Base-by-base conservation (phyloP, 2,113 vertebrate species). In the Perca fluviatilis region DNA sequence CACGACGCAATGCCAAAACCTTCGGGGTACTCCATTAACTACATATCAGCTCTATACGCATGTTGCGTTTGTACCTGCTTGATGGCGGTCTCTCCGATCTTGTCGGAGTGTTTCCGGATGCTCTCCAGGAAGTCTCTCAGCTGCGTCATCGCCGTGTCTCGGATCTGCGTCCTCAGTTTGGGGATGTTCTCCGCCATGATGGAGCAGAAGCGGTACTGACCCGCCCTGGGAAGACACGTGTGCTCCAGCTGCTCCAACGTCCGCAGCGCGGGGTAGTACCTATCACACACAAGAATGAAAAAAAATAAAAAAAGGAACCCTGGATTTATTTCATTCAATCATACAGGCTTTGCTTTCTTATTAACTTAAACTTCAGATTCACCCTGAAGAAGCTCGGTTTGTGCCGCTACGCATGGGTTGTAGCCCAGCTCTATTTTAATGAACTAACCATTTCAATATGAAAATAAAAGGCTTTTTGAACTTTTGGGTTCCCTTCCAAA, bases 91-190 rank as follows among this genome's bases (percentile, higher is more conserved):
- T 99, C 97, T 8, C 98, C 98, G 1, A 99, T 99, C 94, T 96
- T 98, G 91, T 99, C 97, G 0, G 98, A 99, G 94, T 99, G 98
- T 79, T 98, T 99, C 33, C 98, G 97, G 93, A 99, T 98, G 85
- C 98, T 99, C 94, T 99, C 98, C 96, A 99, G 93, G 93, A 99
- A 99, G 90, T 99, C 98, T 83, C 97, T 96, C 49, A 99, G 97
- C 90, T 99, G 97, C 0, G 96, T 96, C 98, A 99, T 99, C 91
- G 98, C 99, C 18, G 97, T 97, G 49, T 99, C 98, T 19, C 96
- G 95, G 91, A 99, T 99, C 87, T 97, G 97, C 0, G 95, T 91
- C 1, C 97, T 96, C 70, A 99, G 95, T 12, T 94, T 94, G 0
- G 98, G 97, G 78, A 99, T 98, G 88, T 97, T 98, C 73, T 98